phyloP scores from a whole-genome alignment of 30 jellyfish, hydroid and myxozoan genomes.

The Mastigias papua region DNA sequence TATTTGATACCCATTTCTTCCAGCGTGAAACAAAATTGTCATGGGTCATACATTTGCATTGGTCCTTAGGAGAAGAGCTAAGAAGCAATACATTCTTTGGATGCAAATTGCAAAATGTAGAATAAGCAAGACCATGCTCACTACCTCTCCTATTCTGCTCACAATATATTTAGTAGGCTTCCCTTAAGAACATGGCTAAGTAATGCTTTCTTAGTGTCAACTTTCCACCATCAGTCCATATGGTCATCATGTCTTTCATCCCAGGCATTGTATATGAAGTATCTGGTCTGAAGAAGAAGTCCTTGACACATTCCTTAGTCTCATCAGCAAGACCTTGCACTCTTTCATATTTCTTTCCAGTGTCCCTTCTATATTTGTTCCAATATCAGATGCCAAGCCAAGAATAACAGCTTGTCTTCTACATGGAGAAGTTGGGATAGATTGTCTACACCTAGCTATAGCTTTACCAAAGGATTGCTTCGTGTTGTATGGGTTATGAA shows the following conservation, averaged over 20 bases:
- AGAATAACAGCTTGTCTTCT: constrained; percentile 40
- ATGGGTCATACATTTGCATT: constrained; percentile 56
- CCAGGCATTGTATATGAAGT: constrained; percentile 66
- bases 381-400: constrained; percentile 65
- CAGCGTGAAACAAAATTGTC: constrained; percentile 28
- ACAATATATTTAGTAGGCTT: constrained; percentile 44
- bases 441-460: constrained; percentile 19
- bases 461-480: constrained; percentile 62
- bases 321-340: constrained; percentile 18
- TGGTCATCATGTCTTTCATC: constrained; percentile 49
- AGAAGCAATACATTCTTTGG: constrained; percentile 68
- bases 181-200: constrained; percentile 65
- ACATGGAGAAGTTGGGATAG: constrained; percentile 60
- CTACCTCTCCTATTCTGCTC: constrained; percentile 45
- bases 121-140: constrained; percentile 32
- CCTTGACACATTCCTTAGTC: constrained; percentile 39
- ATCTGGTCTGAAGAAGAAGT: constrained; percentile 69
- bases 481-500: constrained; percentile 11
- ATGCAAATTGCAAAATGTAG: constrained; percentile 51
- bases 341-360: constrained; percentile 2
- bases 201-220: constrained; percentile 53
- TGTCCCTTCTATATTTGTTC: neutral
- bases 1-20: constrained; percentile 48
- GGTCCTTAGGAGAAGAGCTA: constrained; percentile 61
- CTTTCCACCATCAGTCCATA: constrained; percentile 43